Evolutionary conservation across 1,140 invertebrate genomes (phyloP), one percentile per base, ranked within the genome.

Genomic region (Cecropterus lyciades): DNA sequence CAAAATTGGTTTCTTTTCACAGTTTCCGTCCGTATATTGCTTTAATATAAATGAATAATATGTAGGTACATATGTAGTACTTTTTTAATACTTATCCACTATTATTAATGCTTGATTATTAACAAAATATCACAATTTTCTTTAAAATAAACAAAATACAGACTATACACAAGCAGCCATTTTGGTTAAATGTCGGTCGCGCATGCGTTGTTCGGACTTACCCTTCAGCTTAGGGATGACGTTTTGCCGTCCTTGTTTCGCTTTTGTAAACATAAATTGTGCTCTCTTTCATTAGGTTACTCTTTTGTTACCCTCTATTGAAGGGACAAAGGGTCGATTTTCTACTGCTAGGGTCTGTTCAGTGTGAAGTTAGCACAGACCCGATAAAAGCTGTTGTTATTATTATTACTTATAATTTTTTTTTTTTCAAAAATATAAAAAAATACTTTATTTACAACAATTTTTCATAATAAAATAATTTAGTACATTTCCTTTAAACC

Each of bases 151-250:
- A 72, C 69, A 75, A 76, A 82, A 82, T 73, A 75, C 37, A 45
- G 68, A 63, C 69, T 72, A 69, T 74, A 82, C 79, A 79, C 70
- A 16, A 73, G 80, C 78, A 80, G 88, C 88, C 88, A 91, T 91
- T 56, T 91, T 91, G 73, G 63, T 73, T 62, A 75, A 87, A 87
- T 84, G 77, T 74, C 70, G 8, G 67, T 63, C 57, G 64, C 75
- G 85, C 84, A 85, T 82, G 88, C 88, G 84, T 73, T 68, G 20
- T 70, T 37, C 33, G 9, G 49, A 67, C 51, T 57, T 56, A 80
- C 78, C 84, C 84, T 52, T 72, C 65, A 62, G 48, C 52, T 70
- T 76, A 80, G 87, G 84, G 84, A 79, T 83, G 80, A 70, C 46
- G 16, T 74, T 43, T 46, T 14, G 9, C n/a, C 53, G 11, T 84